Conservation (phyloP, 2,888 invertebrate genomes). For the Leptura quadrifasciata region DNA sequence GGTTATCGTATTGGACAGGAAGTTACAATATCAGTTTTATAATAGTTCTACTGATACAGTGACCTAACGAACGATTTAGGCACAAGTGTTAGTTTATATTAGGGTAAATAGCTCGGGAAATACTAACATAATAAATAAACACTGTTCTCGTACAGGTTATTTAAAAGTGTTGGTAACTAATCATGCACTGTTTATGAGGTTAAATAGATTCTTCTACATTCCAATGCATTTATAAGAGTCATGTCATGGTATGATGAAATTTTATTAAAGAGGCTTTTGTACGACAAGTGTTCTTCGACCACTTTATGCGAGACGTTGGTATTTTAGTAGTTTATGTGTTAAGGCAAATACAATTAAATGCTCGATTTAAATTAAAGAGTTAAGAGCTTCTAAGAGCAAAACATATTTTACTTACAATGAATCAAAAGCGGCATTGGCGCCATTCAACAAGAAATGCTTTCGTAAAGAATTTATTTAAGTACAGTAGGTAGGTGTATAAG, state of each 20-base stretch:
- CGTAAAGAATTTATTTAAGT: too few relatives aligned
- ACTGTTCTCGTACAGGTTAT: background rate
- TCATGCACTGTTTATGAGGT: constrained; percentile 16
- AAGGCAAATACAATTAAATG: constrained; percentile 9
- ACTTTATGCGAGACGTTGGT: constrained; percentile 1
- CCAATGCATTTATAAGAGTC: constrained; percentile 31
- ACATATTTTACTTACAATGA: background rate
- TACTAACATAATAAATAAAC: constrained; percentile 2
- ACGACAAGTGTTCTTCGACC: constrained; percentile 22
- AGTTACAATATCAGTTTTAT: constrained; percentile 47
- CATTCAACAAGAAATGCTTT: background rate
- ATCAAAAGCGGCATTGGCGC: background rate
- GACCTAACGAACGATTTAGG: constrained; percentile 34
- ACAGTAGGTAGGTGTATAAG: too few relatives aligned
- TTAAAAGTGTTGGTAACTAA: background rate
- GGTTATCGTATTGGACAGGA: constrained; percentile 46
- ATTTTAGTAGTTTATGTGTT: constrained; percentile 30
- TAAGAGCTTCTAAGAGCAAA: background rate
- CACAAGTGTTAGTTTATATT: constrained; percentile 2
- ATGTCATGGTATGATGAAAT: constrained; percentile 24
- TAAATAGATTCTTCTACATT: constrained; percentile 36
- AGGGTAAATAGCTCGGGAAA: background rate
- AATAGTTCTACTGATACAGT: constrained; percentile 47
- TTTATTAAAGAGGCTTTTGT: constrained; percentile 34
- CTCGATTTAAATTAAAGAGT: background rate